These are phyloP conservation scores for Ceuthmochares aereus DNA, from an alignment of 2,113 vertebrate genomes.

Conservation along the genomic window DNA sequence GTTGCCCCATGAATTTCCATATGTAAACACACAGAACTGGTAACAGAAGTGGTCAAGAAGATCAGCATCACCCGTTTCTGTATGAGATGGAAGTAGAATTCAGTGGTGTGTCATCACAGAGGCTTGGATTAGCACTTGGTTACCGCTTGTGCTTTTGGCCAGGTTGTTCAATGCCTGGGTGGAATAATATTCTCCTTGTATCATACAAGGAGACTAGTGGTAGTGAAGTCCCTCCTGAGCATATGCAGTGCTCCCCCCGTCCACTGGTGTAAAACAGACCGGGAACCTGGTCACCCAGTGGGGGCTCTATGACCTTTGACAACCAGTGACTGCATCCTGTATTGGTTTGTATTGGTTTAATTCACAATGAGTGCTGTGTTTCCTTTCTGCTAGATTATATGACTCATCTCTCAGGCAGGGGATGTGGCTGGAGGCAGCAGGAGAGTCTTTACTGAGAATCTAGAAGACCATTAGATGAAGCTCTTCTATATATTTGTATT, in stretches of 20 bases:
- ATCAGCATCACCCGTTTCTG: neutral
- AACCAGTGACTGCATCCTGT: neutral
- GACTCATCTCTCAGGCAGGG: neutral
- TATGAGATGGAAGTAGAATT: neutral
- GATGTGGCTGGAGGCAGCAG: neutral
- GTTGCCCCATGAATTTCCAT: neutral
- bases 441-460: neutral
- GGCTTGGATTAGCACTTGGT: neutral
- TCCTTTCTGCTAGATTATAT: neutral
- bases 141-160: neutral
- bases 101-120: rapidly evolving
- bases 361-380: neutral
- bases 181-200: neutral
- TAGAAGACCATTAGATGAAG: neutral
- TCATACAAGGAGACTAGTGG: rapidly evolving
- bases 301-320: neutral
- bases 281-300: neutral
- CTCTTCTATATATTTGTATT: neutral
- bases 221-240: neutral
- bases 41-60: neutral
- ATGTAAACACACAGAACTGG: neutral
- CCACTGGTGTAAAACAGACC: neutral
- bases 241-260: neutral
- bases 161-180: neutral
- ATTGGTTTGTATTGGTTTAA: neutral